Base-by-base conservation (phyloP, 2,888 invertebrate species). In the Calephelis perditalis region DNA sequence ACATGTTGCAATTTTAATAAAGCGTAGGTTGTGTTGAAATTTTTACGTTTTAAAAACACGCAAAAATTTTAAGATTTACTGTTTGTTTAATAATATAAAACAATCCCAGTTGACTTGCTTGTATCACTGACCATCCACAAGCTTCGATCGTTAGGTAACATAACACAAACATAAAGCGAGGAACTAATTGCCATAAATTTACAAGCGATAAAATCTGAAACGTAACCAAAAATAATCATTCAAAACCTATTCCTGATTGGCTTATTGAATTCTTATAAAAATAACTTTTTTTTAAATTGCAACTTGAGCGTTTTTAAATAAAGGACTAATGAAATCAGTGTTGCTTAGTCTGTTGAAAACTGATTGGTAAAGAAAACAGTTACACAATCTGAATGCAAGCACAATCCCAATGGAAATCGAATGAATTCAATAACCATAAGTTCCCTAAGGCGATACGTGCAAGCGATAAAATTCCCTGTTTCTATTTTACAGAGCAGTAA, bases 401-500 rank as follows among this genome's bases (percentile, higher is more conserved):
- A 10, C 44, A 45, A 45, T 57, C 45, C 11, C 55, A 49, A 52
- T 60, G n/a, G 58, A 58, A 56, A 64, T 26, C 45, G 61, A 59
- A 63, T 45, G 40, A 37, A 46, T 68, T 68, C 74, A 74, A 75
- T 73, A 67, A 71, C 70, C 65, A 73, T 79, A 75, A 77, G 72
- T 76, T 76, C 47, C 73, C 63, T 61, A 62, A 46, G 64, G 66
- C 60, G 74, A 73, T 77, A 75, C 71, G 70, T 69, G 61, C 63
- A 60, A 62, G 69, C 71, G 66, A 78, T 79, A 78, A 78, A 77
- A 75, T 73, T 73, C 68, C 68, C 67, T 69, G 64, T 64, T 70
- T 67, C 69, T 74, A 71, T 73, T 77, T 77, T 74, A 75, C 69
- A 46, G 7, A 36, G 52, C 54, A 54, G 54, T 54, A 54, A 35